Conservation (phyloP, 2,888 invertebrate species). For the Nesidiocoris tenuis region DNA sequence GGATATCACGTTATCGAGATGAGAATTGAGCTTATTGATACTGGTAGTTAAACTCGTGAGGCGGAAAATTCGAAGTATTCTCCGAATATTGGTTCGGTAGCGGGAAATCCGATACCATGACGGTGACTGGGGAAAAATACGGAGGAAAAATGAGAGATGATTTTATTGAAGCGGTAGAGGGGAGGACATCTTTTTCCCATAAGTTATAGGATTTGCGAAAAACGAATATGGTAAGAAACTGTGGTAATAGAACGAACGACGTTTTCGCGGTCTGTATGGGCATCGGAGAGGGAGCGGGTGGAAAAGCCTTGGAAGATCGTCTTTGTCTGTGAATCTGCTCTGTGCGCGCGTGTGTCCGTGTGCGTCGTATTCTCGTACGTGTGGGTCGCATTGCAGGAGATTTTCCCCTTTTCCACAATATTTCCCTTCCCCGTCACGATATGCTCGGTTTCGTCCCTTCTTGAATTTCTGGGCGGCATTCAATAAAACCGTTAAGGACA, state of each 20-base stretch:
- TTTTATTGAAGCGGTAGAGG: too few relatives aligned
- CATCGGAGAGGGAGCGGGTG: neutral
- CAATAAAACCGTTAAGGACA: neutral
- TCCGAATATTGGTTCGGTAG: too few relatives aligned
- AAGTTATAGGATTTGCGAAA: conserved; percentile 25
- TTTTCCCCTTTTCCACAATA: neutral
- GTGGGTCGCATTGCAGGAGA: neutral
- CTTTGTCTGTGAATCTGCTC: neutral
- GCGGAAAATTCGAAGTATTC: too few relatives aligned
- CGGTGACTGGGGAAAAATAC: too few relatives aligned
- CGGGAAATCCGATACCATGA: too few relatives aligned
- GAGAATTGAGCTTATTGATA: too few relatives aligned
- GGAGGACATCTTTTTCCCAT: too few relatives aligned
- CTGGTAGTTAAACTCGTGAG: too few relatives aligned
- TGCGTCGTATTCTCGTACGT: too few relatives aligned
- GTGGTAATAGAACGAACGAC: conserved; percentile 10
- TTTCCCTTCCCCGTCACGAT: neutral
- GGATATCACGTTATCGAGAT: too few relatives aligned
- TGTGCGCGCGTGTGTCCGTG: neutral
- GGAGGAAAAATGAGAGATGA: too few relatives aligned
- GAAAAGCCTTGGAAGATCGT: conserved; percentile 14
- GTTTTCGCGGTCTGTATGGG: neutral
- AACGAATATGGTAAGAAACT: conserved; percentile 29
- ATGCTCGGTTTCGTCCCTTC: neutral
- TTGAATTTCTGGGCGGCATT: neutral